A percentile compares a stretch with the other conserved stretches of the same genome.
phyloP scores from a whole-genome alignment of 2,888 invertebrate genomes.

The Sphaerophoria taeniata region DNA sequence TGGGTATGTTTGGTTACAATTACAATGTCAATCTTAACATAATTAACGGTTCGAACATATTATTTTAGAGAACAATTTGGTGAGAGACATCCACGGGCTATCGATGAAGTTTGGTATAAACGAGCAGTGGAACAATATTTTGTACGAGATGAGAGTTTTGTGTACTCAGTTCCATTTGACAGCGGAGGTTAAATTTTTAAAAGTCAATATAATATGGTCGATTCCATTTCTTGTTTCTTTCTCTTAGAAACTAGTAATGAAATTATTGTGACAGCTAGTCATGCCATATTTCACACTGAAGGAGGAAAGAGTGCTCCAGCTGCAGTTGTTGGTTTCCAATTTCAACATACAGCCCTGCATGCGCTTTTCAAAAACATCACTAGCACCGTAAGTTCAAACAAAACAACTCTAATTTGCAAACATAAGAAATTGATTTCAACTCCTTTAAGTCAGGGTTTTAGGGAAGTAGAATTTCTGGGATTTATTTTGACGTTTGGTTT shows the following conservation, averaged over 20 bases:
- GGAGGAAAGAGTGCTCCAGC: slow-evolving; percentile 86
- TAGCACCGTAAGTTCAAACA: slow-evolving; percentile 85
- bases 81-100: slow-evolving; percentile 89
- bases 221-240: neutral
- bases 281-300: slow-evolving; percentile 89
- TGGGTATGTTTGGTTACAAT: slow-evolving; percentile 78
- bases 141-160: slow-evolving; percentile 90
- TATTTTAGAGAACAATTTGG: slow-evolving; percentile 87
- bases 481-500: too few species aligned
- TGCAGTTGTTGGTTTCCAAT: slow-evolving; percentile 90
- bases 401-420: too few species aligned
- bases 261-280: slow-evolving; percentile 92
- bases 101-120: slow-evolving; percentile 95
- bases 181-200: slow-evolving; percentile 78
- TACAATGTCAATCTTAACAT: neutral
- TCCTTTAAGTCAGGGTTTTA: too few species aligned
- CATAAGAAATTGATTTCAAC: too few species aligned
- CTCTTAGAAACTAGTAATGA: slow-evolving; percentile 82
- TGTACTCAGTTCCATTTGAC: slow-evolving; percentile 91
- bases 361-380: slow-evolving; percentile 92
- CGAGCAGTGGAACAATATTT: slow-evolving; percentile 94
- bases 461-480: too few species aligned
- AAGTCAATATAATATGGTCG: neutral
- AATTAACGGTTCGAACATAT: neutral
- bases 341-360: slow-evolving; percentile 90